Evolutionary conservation across 2,888 invertebrate species (phyloP).

Genomic region (Adela reaumurella): DNA sequence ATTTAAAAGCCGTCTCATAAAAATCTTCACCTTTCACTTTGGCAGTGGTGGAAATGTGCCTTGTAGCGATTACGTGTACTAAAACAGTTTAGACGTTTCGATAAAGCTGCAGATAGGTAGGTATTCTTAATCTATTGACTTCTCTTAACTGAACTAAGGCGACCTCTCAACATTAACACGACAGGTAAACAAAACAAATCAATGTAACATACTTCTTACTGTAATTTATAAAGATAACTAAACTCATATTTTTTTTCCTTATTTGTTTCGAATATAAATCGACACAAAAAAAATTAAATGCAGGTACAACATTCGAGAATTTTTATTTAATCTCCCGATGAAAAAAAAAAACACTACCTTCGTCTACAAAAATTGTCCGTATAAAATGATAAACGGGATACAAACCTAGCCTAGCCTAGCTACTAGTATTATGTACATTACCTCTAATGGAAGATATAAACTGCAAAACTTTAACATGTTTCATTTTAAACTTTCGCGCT

Average conservation of each 20-base stretch:
- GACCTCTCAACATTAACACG: constrained; percentile 28
- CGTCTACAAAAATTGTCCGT: constrained; percentile 31
- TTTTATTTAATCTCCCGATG: constrained; percentile 44
- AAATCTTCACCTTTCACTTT: constrained; percentile 28
- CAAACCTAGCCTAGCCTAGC: constrained; percentile 30
- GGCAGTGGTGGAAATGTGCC: constrained; percentile 59
- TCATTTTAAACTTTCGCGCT: constrained; percentile 15
- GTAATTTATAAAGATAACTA: constrained; percentile 22
- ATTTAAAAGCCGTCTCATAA: constrained; percentile 40
- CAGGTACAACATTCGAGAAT: constrained; percentile 59
- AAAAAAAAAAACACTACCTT: too few relatives aligned
- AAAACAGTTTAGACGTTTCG: too few relatives aligned
- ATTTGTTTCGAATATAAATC: constrained; percentile 48
- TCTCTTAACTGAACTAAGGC: constrained; percentile 29
- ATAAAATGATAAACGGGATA: constrained; percentile 20
- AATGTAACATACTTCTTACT: constrained; percentile 27
- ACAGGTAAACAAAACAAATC: constrained; percentile 10
- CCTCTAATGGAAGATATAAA: constrained; percentile 55
- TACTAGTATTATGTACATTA: constrained; percentile 37
- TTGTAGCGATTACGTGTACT: too few relatives aligned
- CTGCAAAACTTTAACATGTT: constrained; percentile 54
- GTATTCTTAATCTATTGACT: constrained; percentile 45
- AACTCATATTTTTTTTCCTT: constrained; percentile 30
- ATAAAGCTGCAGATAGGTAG: constrained; percentile 39
- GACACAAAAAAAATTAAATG: constrained; percentile 49